A percentile compares a stretch with the other conserved stretches of the same genome.
phyloP scores from a whole-genome alignment of 2,888 invertebrate species.

The Philonicus albiceps region DNA sequence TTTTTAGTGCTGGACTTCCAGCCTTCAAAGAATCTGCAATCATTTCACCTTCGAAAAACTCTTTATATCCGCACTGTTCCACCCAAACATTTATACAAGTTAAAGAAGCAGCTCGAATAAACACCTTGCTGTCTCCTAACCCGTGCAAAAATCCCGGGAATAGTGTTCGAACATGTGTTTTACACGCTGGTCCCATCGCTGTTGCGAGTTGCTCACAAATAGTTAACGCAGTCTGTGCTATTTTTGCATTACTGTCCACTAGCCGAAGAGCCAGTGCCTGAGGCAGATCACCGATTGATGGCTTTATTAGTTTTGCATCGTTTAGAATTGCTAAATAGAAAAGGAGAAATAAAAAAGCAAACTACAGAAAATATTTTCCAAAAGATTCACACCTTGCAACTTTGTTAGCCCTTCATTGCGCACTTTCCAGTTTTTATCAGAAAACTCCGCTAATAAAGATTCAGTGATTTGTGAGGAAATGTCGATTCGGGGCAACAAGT shows the following conservation, averaged over 20 bases:
- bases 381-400: constrained; percentile 55
- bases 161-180: constrained; percentile 79
- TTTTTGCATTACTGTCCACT: constrained; percentile 90
- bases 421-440: constrained; percentile 92
- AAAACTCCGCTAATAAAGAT: constrained; percentile 78
- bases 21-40: constrained; percentile 84
- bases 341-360: neutral
- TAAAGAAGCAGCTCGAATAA: constrained; percentile 81
- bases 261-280: constrained; percentile 80
- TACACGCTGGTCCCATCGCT: constrained; percentile 84
- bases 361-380: too few relatives aligned
- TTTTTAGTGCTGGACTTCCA: constrained; percentile 83
- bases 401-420: constrained; percentile 66
- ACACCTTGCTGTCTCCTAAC: constrained; percentile 76
- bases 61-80: constrained; percentile 80
- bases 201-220: constrained; percentile 83
- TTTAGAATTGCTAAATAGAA: constrained; percentile 53
- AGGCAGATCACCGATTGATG: constrained; percentile 84
- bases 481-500: constrained; percentile 79
- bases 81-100: constrained; percentile 88
- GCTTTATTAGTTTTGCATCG: constrained; percentile 82
- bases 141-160: constrained; percentile 89
- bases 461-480: constrained; percentile 86
- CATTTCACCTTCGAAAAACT: constrained; percentile 89
- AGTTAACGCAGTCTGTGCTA: constrained; percentile 83